Conservation (phyloP, 2,888 invertebrate species). For the Idaea dimidiata region DNA sequence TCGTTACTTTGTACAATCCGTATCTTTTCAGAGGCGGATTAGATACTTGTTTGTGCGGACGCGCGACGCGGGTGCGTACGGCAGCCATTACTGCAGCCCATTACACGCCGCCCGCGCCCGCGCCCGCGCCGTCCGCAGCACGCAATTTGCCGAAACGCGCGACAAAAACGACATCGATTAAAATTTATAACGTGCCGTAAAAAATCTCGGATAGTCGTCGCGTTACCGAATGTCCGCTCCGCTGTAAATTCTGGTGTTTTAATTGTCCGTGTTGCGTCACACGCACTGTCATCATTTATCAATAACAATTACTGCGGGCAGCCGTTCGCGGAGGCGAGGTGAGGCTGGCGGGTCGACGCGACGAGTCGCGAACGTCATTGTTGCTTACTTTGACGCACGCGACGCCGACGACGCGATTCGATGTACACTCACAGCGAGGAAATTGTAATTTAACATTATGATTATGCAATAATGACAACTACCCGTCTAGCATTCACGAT, state of each 20-base stretch:
- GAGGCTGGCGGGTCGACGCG: conserved; percentile 4
- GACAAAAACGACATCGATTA: conserved; percentile 40
- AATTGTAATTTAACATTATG: too few species aligned
- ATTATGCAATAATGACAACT: too few species aligned
- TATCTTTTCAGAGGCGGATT: background rate
- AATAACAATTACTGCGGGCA: conserved; percentile 64
- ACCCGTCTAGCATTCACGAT: background rate
- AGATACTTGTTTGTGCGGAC: background rate
- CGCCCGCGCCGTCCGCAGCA: conserved; percentile 18
- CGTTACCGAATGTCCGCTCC: conserved; percentile 42
- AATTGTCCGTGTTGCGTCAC: conserved; percentile 42
- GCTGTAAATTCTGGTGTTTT: conserved; percentile 57
- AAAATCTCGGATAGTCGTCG: conserved; percentile 34
- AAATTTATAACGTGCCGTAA: conserved; percentile 37
- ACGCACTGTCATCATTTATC: conserved; percentile 49
- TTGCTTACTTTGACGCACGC: background rate
- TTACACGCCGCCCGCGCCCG: conserved; percentile 19
- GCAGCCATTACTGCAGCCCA: conserved; percentile 22
- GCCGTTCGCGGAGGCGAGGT: conserved; percentile 39
- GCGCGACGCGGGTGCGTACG: conserved; percentile 32
- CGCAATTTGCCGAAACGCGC: conserved; percentile 26
- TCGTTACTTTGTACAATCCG: background rate
- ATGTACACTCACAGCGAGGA: too few species aligned
- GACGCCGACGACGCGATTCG: background rate
- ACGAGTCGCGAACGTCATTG: background rate